Conservation (phyloP, 2,113 vertebrate genomes). For the Urocynchramus pylzowi region DNA sequence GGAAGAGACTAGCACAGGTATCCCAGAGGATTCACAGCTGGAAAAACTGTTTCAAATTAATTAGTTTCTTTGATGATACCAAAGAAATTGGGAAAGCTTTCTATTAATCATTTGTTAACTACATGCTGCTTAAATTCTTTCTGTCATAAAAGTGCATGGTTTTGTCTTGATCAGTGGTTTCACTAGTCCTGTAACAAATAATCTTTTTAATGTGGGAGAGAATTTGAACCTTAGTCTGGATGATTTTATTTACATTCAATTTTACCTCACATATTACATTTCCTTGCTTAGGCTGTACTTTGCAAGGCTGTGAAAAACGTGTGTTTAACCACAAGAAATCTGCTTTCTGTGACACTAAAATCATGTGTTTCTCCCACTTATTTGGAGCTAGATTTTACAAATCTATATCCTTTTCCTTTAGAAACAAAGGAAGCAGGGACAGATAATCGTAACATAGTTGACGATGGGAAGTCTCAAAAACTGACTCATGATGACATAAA, state of each 20-base stretch:
- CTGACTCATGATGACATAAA: slow-evolving; percentile 97
- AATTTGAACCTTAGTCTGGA: background rate
- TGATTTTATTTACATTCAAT: background rate
- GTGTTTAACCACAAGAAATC: background rate
- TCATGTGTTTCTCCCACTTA: background rate
- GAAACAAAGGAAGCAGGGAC: slow-evolving; percentile 90
- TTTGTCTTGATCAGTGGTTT: background rate
- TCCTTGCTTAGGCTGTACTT: background rate
- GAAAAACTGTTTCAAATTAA: background rate
- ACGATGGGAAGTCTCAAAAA: slow-evolving; percentile 97
- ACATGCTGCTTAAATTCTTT: background rate
- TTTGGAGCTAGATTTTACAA: slow-evolving; percentile 21
- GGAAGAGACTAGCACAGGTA: slow-evolving; percentile 77
- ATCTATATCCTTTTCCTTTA: slow-evolving; percentile 66
- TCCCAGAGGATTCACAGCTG: background rate
- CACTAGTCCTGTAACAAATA: background rate
- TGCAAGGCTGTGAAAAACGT: background rate
- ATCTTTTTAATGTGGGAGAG: background rate
- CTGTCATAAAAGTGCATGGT: background rate
- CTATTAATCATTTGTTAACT: background rate
- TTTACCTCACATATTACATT: background rate
- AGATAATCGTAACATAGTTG: slow-evolving; percentile 96
- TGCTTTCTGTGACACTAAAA: slow-evolving; percentile 21
- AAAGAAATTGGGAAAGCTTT: background rate
- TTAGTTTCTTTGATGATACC: background rate